Conservation (phyloP, 2,797 vertebrate genomes). For the Lepus townsendii region DNA sequence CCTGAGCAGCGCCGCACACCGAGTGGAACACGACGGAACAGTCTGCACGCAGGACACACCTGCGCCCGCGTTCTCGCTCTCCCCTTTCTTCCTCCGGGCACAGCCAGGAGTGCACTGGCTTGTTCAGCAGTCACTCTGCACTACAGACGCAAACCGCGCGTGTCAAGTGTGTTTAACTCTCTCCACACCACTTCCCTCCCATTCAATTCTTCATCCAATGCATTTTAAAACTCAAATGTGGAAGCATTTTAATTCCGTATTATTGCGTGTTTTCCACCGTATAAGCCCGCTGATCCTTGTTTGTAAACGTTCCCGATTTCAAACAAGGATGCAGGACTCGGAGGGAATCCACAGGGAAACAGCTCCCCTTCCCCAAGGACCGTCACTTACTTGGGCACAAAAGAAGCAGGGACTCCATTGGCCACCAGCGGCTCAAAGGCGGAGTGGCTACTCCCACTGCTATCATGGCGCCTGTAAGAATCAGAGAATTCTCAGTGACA, state of each 20-base stretch:
- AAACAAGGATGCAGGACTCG: constrained; percentile 45
- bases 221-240: constrained; percentile 51
- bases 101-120: not conserved
- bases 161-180: not conserved
- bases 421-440: constrained; percentile 93
- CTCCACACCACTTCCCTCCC: not conserved
- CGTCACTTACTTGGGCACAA: constrained; percentile 94
- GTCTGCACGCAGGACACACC: not conserved
- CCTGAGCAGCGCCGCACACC: not conserved
- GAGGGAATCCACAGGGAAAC: not conserved
- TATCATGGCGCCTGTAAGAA: constrained; percentile 93
- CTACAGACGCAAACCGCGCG: not conserved
- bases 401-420: constrained; percentile 93
- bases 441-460: constrained; percentile 93
- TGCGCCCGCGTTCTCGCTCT: not conserved
- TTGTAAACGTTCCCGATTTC: not conserved
- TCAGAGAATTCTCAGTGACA: constrained; percentile 37
- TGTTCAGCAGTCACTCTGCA: not conserved
- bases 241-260: constrained; percentile 3
- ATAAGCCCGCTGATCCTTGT: not conserved
- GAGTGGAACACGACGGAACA: not conserved
- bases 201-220: not conserved
- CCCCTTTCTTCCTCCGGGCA: not conserved
- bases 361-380: accelerated
- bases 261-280: not conserved